Evolutionary conservation across 1,140 invertebrate species (phyloP).

Genomic region (Drosophila funebris): DNA sequence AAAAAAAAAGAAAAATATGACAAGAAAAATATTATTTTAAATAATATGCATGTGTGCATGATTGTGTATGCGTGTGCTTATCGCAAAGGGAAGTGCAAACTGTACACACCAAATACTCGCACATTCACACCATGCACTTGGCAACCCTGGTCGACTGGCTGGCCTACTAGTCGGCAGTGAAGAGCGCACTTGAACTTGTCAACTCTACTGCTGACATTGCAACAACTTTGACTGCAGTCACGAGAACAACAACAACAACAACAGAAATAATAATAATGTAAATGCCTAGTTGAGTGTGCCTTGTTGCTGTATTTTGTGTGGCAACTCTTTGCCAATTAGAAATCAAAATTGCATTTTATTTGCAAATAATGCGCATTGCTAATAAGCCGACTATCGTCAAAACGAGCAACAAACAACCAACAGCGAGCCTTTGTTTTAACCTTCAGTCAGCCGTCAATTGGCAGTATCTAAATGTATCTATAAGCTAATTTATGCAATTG

Average conservation of each 20-base stretch:
- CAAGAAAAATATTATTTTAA: slow-evolving; percentile 50
- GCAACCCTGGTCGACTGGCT: slow-evolving; percentile 24
- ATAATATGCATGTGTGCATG: slow-evolving; percentile 11
- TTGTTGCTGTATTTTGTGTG: neutral
- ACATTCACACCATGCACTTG: neutral
- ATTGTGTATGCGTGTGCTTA: slow-evolving; percentile 25
- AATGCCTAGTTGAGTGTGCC: neutral
- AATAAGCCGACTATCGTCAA: slow-evolving; percentile 47
- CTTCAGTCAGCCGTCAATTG: slow-evolving; percentile 29
- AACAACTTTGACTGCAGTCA: slow-evolving; percentile 47
- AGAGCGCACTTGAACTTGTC: slow-evolving; percentile 73
- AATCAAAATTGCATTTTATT: slow-evolving; percentile 63
- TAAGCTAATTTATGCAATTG: slow-evolving; percentile 54
- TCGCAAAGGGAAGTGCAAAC: slow-evolving; percentile 47
- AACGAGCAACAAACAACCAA: neutral
- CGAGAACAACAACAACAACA: slow-evolving; percentile 23
- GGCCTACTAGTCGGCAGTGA: slow-evolving; percentile 34
- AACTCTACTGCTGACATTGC: slow-evolving; percentile 69
- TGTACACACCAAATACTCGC: slow-evolving; percentile 13
- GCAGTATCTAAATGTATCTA: slow-evolving; percentile 36
- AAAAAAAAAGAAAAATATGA: slow-evolving; percentile 20
- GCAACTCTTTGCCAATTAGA: slow-evolving; percentile 65
- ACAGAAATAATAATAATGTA: slow-evolving; percentile 19
- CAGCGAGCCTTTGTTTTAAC: slow-evolving; percentile 19
- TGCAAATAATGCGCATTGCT: slow-evolving; percentile 76